Conservation (phyloP, 2,797 vertebrate genomes). For the Holocentrus rufus region DNA sequence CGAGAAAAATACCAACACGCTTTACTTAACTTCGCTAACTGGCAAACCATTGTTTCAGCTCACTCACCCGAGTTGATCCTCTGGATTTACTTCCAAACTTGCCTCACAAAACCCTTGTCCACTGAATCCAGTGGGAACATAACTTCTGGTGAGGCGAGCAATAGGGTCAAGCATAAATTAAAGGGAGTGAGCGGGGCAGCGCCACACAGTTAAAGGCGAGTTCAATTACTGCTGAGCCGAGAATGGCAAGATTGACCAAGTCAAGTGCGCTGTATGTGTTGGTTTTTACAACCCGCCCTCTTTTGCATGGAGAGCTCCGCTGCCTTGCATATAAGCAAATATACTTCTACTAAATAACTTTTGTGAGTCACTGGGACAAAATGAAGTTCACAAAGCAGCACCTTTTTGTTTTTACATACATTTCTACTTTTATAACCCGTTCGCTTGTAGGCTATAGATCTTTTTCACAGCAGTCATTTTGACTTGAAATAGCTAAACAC, state of each 20-base stretch:
- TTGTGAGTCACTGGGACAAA: too few relatives aligned
- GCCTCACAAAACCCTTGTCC: constrained; percentile 29
- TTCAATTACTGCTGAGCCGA: background rate
- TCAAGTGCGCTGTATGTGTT: background rate
- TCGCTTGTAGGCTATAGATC: too few relatives aligned
- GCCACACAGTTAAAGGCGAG: constrained; percentile 64
- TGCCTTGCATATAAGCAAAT: too few relatives aligned
- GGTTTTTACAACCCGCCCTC: too few relatives aligned
- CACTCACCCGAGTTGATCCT: background rate
- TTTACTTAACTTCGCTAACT: background rate
- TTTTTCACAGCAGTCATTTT: too few relatives aligned
- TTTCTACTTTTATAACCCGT: too few relatives aligned
- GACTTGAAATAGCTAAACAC: too few relatives aligned
- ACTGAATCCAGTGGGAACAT: constrained; percentile 27
- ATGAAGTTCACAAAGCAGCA: too few relatives aligned
- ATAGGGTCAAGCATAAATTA: constrained; percentile 42
- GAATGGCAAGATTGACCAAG: background rate
- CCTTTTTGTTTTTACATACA: too few relatives aligned
- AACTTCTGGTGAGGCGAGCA: constrained; percentile 36
- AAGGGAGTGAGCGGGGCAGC: constrained; percentile 60
- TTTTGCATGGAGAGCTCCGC: too few relatives aligned
- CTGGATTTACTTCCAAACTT: constrained; percentile 5
- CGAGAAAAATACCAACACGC: background rate
- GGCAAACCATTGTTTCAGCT: background rate
- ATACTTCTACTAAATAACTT: too few relatives aligned